Conservation (phyloP, 2,888 invertebrate genomes). For the Drosophila paramelanica region DNA sequence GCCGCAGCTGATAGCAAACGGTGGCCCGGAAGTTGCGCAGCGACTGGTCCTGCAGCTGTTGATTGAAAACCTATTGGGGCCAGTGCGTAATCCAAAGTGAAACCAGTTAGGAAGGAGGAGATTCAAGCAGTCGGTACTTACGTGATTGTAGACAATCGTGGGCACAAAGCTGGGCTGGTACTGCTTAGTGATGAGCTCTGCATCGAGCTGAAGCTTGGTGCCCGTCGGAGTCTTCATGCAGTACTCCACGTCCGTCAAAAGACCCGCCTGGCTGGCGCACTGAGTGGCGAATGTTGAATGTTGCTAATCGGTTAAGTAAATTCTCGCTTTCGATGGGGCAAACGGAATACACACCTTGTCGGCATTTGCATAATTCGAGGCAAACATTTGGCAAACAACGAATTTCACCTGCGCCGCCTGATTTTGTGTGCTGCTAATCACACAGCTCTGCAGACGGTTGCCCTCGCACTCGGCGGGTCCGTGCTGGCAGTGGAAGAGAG, state of each 20-base stretch:
- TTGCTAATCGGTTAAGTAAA: slow-evolving; percentile 49
- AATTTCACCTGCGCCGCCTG: slow-evolving; percentile 85
- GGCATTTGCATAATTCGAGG: slow-evolving; percentile 83
- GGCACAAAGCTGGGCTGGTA: slow-evolving; percentile 86
- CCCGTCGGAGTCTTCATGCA: slow-evolving; percentile 85
- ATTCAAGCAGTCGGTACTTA: slow-evolving; percentile 73
- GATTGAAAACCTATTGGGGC: slow-evolving; percentile 82
- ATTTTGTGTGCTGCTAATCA: slow-evolving; percentile 84
- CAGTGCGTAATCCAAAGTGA: slow-evolving; percentile 30
- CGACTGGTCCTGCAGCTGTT: slow-evolving; percentile 85
- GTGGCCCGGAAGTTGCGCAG: slow-evolving; percentile 84
- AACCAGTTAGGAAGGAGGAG: slow-evolving; percentile 49
- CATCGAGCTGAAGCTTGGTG: slow-evolving; percentile 85
- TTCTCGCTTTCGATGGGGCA: slow-evolving; percentile 18
- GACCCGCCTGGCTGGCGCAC: slow-evolving; percentile 85
- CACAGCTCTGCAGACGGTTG: slow-evolving; percentile 88
- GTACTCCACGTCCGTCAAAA: slow-evolving; percentile 82
- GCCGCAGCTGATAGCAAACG: slow-evolving; percentile 82
- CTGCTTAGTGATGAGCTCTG: slow-evolving; percentile 85
- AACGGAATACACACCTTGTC: slow-evolving; percentile 59
- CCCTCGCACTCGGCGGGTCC: slow-evolving; percentile 88
- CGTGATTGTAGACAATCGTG: slow-evolving; percentile 86
- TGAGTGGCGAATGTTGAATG: slow-evolving; percentile 49
- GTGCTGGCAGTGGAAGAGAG: slow-evolving; percentile 87
- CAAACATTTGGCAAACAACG: slow-evolving; percentile 86